A percentile compares a stretch with the other conserved stretches of the same genome.
phyloP scores from a whole-genome alignment of 2,888 invertebrate genomes.

The Caenorhabditis doughertyi region DNA sequence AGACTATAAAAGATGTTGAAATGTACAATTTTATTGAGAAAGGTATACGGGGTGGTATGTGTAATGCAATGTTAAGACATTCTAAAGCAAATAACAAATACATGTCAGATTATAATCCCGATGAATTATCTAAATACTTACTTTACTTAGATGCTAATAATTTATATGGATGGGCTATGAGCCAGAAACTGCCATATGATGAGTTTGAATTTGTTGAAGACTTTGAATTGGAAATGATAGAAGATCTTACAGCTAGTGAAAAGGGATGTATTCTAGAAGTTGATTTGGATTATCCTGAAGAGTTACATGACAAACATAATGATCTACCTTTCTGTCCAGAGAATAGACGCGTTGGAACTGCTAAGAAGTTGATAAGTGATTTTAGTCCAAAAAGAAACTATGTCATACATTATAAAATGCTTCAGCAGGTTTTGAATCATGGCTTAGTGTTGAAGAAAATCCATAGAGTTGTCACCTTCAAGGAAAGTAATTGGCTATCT shows the following conservation, averaged over 20 bases:
- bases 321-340: slow-evolving; percentile 81
- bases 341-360: slow-evolving; percentile 53
- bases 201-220: slow-evolving; percentile 75
- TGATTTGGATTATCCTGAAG: slow-evolving; percentile 83
- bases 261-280: slow-evolving; percentile 83
- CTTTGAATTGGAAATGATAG: neutral
- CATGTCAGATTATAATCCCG: slow-evolving; percentile 63
- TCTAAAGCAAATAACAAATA: slow-evolving; percentile 79
- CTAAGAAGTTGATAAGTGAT: slow-evolving; percentile 67
- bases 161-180: slow-evolving; percentile 80
- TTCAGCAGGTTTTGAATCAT: slow-evolving; percentile 50
- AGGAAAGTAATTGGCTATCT: slow-evolving; percentile 68
- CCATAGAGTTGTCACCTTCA: slow-evolving; percentile 74
- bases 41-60: slow-evolving; percentile 75
- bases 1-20: slow-evolving; percentile 2
- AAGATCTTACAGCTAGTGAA: neutral
- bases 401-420: slow-evolving; percentile 72
- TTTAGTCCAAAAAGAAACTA: slow-evolving; percentile 70
- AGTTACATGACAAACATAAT: slow-evolving; percentile 82
- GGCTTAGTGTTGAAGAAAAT: slow-evolving; percentile 77
- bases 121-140: slow-evolving; percentile 41
- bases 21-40: neutral
- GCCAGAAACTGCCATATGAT: slow-evolving; percentile 74
- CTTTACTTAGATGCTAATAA: slow-evolving; percentile 78
- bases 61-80: slow-evolving; percentile 74